Base-by-base conservation (phyloP, 2,797 vertebrate species). In the Phoeniculus purpureus region DNA sequence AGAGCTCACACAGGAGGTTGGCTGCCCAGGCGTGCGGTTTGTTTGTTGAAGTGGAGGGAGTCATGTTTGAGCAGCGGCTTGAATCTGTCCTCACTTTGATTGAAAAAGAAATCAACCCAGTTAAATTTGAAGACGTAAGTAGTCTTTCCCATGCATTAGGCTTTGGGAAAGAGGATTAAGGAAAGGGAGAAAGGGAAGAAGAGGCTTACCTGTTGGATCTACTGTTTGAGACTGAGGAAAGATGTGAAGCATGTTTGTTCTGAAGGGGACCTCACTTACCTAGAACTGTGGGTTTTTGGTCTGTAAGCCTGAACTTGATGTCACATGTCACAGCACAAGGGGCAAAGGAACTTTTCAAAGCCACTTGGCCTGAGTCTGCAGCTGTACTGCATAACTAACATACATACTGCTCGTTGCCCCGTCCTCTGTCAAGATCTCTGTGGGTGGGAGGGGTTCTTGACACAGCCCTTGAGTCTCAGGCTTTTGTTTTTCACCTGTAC, bases 21-120 rank as follows among this genome's bases (percentile, higher is more conserved):
- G 99, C 99, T 6, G 98, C 98, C 59, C 98, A 99, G 92, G 85
- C 98, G 0, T 99, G 99, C 4, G 99, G 99, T 22, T 97, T 99
- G 79, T 99, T 99, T 70, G 98, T 98, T 76, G 99, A 99, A 97
- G 98, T 98, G 47, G 98, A 99, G 52, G 98, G 98, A 74, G 95
- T 98, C 29, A 96, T 97, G 59, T 99, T 99, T 93, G 95, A 96
- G 91, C 95, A 91, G 47, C 98, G 98, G 21, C 95, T 99, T 73
- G 96, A 97, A 26, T 71, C 96, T 48, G 90, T 99, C 86, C 98
- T 99, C 40, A 96, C 98, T 19, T 89, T 98, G 81, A 96, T 99
- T 52, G 98, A 99, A 94, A 98, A 64, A 60, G 98, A 98, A 96
- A 98, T 98, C 90, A 95, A 98, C 91, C 98, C 98, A 1, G 94